Conservation (phyloP, 2,888 invertebrate species). For the Andrena praecox region DNA sequence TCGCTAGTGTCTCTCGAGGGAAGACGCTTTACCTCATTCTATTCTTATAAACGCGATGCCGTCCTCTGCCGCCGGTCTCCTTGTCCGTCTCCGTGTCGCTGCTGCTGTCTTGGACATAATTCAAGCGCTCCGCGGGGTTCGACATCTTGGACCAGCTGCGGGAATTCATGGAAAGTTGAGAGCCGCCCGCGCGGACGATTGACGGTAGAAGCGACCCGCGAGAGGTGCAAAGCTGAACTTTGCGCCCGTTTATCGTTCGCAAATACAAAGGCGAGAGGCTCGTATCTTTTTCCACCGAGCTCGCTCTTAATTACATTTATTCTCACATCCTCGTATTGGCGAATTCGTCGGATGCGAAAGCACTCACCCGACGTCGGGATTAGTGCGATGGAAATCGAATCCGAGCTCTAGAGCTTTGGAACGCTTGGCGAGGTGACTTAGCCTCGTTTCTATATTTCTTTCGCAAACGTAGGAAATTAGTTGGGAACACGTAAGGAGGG, state of each 20-base stretch:
- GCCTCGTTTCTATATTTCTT: not conserved
- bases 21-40: conserved; percentile 87
- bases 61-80: conserved; percentile 89
- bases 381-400: conserved; percentile 18
- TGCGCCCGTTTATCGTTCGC: too few relatives aligned
- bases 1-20: conserved; percentile 13
- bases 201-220: not conserved
- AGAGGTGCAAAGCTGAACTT: not conserved
- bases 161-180: conserved; percentile 25
- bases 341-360: not conserved
- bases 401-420: not conserved
- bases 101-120: conserved; percentile 89
- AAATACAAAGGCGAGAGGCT: not conserved
- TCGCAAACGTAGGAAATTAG: too few relatives aligned
- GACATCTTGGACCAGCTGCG: conserved; percentile 83
- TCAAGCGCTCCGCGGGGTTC: conserved; percentile 81
- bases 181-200: not conserved
- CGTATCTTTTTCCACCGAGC: not conserved
- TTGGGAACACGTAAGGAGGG: too few relatives aligned
- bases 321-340: not conserved
- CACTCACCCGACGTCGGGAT: conserved; percentile 7
- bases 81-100: conserved; percentile 93
- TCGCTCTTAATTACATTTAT: not conserved
- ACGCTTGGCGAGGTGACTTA: not conserved
- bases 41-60: conserved; percentile 89